phyloP scores from a whole-genome alignment of 2,797 vertebrate species.

The Cuniculus paca region DNA sequence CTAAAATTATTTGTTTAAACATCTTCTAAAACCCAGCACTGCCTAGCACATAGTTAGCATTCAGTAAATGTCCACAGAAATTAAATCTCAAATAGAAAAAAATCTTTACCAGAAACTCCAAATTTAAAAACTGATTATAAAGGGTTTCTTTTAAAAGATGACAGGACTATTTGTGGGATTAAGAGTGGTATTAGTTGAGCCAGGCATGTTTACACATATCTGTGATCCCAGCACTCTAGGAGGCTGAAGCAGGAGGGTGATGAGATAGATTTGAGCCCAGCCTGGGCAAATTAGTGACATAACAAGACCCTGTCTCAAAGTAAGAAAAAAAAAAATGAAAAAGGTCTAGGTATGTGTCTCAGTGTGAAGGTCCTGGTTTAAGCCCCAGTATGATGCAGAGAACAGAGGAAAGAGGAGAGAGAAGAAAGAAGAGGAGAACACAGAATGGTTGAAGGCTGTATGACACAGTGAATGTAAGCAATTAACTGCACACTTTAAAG shows the following conservation, averaged over 20 bases:
- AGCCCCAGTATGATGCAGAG: background rate
- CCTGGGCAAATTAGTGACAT: background rate
- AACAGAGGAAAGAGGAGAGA: no score
- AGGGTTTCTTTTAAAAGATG: background rate
- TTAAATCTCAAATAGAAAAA: background rate
- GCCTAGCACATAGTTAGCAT: background rate
- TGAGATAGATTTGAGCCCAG: background rate
- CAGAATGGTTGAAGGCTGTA: no score
- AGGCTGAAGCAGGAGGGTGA: background rate
- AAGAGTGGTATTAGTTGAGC: background rate
- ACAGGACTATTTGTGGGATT: slow-evolving; percentile 4
- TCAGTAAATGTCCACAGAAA: background rate
- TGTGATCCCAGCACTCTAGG: background rate
- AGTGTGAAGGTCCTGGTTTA: background rate
- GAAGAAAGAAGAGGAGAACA: no score
- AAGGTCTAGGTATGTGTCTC: background rate
- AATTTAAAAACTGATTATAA: slow-evolving; percentile 44
- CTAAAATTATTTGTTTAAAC: slow-evolving; percentile 3
- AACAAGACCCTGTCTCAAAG: background rate
- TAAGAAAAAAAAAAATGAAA: background rate
- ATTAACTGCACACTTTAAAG: background rate
- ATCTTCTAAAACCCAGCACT: background rate
- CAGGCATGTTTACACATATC: background rate
- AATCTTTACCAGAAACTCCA: background rate
- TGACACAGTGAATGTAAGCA: background rate